Evolutionary conservation across 2,113 vertebrate species (phyloP), one percentile per base, ranked within the genome.

Genomic region (Carlito syrichta): DNA sequence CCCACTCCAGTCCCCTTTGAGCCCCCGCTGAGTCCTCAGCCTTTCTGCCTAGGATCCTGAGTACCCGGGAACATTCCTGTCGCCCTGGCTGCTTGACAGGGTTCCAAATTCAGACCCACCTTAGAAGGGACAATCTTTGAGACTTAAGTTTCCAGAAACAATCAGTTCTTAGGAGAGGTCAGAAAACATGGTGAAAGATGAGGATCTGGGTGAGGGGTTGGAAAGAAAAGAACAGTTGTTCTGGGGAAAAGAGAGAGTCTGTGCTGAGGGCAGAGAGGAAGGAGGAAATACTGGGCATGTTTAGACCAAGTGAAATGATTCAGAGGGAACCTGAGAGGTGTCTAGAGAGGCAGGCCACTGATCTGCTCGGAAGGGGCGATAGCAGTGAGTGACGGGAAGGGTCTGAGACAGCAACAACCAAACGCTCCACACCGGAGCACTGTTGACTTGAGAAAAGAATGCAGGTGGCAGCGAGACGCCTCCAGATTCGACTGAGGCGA

Each of bases 191-290:
- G 86, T 82, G 91, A 95, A 92, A 96, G 94, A 77, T 0, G 89
- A 97, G 91, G 92, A 71, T 19, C 1, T 16, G 19, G 43, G 73
- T 8, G 40, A 90, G 60, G n/a, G 60, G 12, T 5, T 0, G 4
- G 91, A 77, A 95, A 98, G 96, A 98, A 96, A 95, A 82, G 94
- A 27, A 58, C 27, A 5, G 43, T 93, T 97, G 97, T 97, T 97
- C 95, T 56, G 38, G 25, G 54, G 48, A n/a, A 95, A 45, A 89
- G 71, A 91, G 76, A 50, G 63, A 22, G 62, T 71, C 91, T 86
- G 0, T 78, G 91, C 35, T 20, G 81, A 77, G 48, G 0, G 23
- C n/a, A 0, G 50, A 6, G 52, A 81, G 62, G 58, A 54, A 87
- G 68, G 83, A n/a, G 32, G 38, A 13, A 84, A 43, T 14, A 30